phyloP scores from a whole-genome alignment of 2,888 invertebrate genomes.

The Conops quadrifasciatus region DNA sequence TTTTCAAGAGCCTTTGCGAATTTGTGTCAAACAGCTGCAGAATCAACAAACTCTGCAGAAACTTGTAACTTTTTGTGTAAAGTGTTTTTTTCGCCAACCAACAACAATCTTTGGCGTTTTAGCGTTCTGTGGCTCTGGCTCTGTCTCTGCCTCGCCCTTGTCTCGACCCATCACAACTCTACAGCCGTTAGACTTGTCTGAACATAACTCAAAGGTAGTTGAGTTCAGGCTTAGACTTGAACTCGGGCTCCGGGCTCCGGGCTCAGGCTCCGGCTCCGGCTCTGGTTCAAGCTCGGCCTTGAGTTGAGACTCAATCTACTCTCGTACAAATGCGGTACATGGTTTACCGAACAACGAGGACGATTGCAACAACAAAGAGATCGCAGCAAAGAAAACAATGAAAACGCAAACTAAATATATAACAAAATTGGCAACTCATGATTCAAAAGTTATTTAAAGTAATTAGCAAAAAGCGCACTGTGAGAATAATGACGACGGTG shows the following conservation, averaged over 20 bases:
- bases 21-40: constrained; percentile 32
- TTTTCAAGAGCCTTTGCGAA: constrained; percentile 28
- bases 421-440: constrained; percentile 16
- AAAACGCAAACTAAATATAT: neutral
- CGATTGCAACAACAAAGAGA: neutral
- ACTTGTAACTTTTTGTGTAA: constrained; percentile 16
- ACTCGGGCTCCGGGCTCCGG: too few relatives aligned
- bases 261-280: neutral
- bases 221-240: neutral
- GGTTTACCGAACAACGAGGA: too few relatives aligned
- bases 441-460: constrained; percentile 30
- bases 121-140: neutral
- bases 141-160: neutral
- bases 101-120: neutral
- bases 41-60: constrained; percentile 22
- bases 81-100: constrained; percentile 15
- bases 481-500: neutral
- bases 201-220: neutral
- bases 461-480: constrained; percentile 26
- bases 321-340: constrained; percentile 2
- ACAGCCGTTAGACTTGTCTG: neutral
- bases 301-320: neutral
- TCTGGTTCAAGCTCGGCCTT: neutral
- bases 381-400: neutral
- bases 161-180: neutral